These are phyloP conservation scores for Benthosema pterotum DNA, from an alignment of 2,797 vertebrate genomes.

Conservation along the genomic window DNA sequence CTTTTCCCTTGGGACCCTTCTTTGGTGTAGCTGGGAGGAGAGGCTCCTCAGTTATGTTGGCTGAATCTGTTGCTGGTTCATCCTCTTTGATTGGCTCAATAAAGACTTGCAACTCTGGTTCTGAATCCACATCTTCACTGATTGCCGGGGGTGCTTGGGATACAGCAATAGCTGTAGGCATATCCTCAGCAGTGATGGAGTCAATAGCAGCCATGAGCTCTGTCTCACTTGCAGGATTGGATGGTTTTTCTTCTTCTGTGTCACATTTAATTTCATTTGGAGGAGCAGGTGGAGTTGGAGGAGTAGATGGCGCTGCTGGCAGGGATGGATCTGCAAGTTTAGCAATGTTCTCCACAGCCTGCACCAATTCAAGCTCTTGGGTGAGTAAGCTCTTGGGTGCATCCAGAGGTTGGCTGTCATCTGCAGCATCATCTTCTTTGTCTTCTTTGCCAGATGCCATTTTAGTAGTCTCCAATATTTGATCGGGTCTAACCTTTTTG, in stretches of 20 bases:
- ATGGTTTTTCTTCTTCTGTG: constrained; percentile 87
- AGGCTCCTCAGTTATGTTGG: constrained; percentile 67
- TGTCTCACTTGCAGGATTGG: constrained; percentile 91
- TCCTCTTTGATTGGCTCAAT: constrained; percentile 77
- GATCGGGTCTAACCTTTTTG: constrained; percentile 79
- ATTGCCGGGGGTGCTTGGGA: constrained; percentile 76
- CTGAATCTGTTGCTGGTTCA: constrained; percentile 66
- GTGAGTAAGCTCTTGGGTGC: constrained; percentile 81
- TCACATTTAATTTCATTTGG: constrained; percentile 70
- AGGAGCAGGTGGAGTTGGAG: constrained; percentile 58
- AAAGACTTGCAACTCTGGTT: constrained; percentile 67
- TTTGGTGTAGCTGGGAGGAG: constrained; percentile 70
- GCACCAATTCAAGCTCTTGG: constrained; percentile 91
- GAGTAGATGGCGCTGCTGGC: constrained; percentile 64
- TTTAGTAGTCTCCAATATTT: constrained; percentile 61
- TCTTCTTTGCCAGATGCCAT: constrained; percentile 62
- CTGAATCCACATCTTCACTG: constrained; percentile 75
- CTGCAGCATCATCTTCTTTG: constrained; percentile 71
- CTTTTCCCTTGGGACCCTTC: constrained; percentile 84
- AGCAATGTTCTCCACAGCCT: constrained; percentile 94
- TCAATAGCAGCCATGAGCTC: constrained; percentile 97
- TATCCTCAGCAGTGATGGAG: constrained; percentile 91
- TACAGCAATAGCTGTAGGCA: constrained; percentile 56
- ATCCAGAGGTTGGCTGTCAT: constrained; percentile 72
- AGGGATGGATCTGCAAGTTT: constrained; percentile 91